Conservation (phyloP, 2,113 vertebrate genomes). For the Athene cunicularia region DNA sequence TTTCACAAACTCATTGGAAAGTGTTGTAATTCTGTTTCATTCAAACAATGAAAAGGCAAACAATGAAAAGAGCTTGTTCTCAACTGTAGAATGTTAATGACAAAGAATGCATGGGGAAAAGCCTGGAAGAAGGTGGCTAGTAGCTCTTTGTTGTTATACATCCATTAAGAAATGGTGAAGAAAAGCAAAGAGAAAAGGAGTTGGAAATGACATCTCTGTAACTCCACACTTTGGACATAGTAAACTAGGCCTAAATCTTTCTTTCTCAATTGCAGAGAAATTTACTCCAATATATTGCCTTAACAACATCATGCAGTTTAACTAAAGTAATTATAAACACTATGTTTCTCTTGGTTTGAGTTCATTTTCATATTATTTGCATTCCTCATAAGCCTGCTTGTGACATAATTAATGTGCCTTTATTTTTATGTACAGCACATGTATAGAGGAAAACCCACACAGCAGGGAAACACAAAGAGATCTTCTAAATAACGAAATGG, state of each 20-base stretch:
- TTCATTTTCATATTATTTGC: background rate
- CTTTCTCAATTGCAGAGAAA: background rate
- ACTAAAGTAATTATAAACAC: background rate
- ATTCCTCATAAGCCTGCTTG: background rate
- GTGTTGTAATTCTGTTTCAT: background rate
- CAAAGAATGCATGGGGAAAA: background rate
- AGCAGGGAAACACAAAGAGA: background rate
- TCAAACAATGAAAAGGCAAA: background rate
- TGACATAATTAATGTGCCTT: background rate
- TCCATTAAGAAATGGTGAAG: constrained; percentile 3
- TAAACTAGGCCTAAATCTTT: background rate
- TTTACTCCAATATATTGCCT: background rate
- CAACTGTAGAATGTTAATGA: background rate
- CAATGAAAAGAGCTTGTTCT: background rate
- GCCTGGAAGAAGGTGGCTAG: constrained; percentile 1
- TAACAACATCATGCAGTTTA: background rate
- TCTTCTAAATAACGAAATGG: background rate
- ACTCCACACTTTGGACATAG: background rate
- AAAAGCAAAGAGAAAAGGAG: constrained; percentile 29
- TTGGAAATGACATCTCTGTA: constrained; percentile 10
- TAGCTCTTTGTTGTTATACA: constrained; percentile 2
- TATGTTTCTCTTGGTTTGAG: background rate
- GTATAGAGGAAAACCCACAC: background rate
- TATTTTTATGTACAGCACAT: background rate
- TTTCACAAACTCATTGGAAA: constrained; percentile 16